Conservation (phyloP, 2,888 invertebrate genomes). For the Zhuqinia jingwanae region DNA sequence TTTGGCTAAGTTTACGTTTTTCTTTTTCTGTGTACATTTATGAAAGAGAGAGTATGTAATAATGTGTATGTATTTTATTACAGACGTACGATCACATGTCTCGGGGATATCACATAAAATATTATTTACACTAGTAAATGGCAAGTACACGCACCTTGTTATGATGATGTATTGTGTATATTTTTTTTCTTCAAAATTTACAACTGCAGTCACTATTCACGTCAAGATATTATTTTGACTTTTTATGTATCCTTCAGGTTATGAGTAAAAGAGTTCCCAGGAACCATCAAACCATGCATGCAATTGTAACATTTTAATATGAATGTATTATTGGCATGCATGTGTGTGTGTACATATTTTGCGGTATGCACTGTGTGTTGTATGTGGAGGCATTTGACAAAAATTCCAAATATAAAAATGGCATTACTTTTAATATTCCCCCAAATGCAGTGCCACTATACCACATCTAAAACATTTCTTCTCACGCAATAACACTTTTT, state of each 20-base stretch:
- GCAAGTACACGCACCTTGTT: constrained; percentile 52
- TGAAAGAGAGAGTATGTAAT: background rate
- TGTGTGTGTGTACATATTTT: background rate
- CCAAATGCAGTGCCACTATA: background rate
- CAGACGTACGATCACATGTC: constrained; percentile 30
- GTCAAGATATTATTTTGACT: background rate
- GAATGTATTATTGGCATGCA: constrained; percentile 22
- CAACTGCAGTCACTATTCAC: constrained; percentile 41
- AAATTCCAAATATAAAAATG: constrained; percentile 15
- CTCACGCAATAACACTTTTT: constrained; percentile 58
- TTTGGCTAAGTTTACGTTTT: background rate
- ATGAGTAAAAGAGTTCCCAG: constrained; percentile 37
- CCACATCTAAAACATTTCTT: constrained; percentile 21
- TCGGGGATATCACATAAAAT: constrained; percentile 1
- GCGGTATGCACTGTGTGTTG: background rate
- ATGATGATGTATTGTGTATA: constrained; percentile 10
- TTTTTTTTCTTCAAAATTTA: constrained; percentile 25
- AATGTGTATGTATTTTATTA: background rate
- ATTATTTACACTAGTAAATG: constrained; percentile 36
- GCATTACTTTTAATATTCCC: constrained; percentile 16
- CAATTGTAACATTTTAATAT: background rate
- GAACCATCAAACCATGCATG: constrained; percentile 14
- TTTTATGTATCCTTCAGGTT: no score
- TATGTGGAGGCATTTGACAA: constrained; percentile 33
- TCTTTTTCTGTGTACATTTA: background rate